Base-by-base conservation (phyloP, 2,113 vertebrate genomes). In the Thinocorus orbignyianus region DNA sequence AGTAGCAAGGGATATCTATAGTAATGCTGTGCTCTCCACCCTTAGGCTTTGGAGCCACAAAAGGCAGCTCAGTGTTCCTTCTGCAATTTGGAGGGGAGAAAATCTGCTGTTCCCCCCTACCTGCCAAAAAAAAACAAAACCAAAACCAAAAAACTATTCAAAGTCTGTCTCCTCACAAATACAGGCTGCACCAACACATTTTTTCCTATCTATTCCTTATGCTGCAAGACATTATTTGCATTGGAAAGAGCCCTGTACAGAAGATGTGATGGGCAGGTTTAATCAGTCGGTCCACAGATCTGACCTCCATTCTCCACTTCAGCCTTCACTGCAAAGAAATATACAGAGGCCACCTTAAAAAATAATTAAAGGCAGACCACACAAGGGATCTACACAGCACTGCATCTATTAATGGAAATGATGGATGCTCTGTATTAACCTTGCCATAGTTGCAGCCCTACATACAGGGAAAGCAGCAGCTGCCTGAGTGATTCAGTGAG, bases 401-500 rank as follows among this genome's bases (percentile, higher is more conserved):
- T 93, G 90, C 94, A 88, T 92, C 94, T 80, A 89, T 94, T 95
- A 97, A 96, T 84, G 92, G 88, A 77, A 95, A 90, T 96, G 95
- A 97, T 92, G 92, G 86, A 97, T 96, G 95, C 86, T 97, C 90
- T 62, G 44, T 66, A 95, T 97, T 95, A 96, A 96, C 95, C 96
- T 95, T 95, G 83, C 86, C 20, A 44, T 37, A 51, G 68, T 33
- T 83, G 78, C 84, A 95, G 93, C 84, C 71, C 42, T 83, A 39
- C 52, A 51, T 28, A 42, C 35, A 93, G 66, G 37, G 77, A 61
- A 49, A 69, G 90, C 46, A 83, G 92, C 90, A 95, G 84, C 77
- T 28, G 9, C 41, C 54, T 55, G 72, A 89, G 90, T 57, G 78
- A 97, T 92, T 90, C 93, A 84, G 76, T 57, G 91, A 95, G 80